Evolutionary conservation across 2,113 vertebrate genomes (phyloP), one percentile per base, ranked within the genome.

Genomic region (Aramus guarauna): DNA sequence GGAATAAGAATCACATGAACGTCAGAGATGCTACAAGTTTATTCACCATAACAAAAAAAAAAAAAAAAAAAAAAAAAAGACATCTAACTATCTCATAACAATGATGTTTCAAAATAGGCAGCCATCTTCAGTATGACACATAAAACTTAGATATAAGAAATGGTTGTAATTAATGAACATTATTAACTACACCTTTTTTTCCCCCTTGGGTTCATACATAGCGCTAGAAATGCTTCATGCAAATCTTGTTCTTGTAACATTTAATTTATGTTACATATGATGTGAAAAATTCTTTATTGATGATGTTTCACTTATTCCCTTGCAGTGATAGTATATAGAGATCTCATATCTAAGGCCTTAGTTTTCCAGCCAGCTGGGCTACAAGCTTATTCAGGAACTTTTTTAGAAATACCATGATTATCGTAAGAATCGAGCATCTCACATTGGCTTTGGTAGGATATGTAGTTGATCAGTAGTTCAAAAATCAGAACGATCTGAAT

Each of bases 1-100:
- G 96, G 94, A 97, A 79, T 86, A 94, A 75, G 83, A 90, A 85
- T 93, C 85, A 80, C 48, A 91, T 34, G 55, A 90, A 97, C 32
- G 29, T 94, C 94, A 93, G 55, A 85, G 69, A 81, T 74, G 37
- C 50, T 67, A 29, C 43, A 73, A 88, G 71, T 78, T 92, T 96
- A 85, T 88, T 88, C 75, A 82, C 39, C n/a, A 84, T 55, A 59
- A 86, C 32, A 74, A 84, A 64, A 85, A 56, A 50, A 74, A 47
- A 41, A 41, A 41, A 74, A 84, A 64, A 85, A 56, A 50, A 77
- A 43, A 58, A 17, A 67, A 47, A 55, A 15, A 8, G 26, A n/a
- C 13, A 55, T 45, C 0, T 1, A 82, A 30, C 36, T 67, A 59
- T 63, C 43, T 59, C 45, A 73, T 78, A 74, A 75, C n/a, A 67